Base-by-base conservation (phyloP, 1,140 invertebrate genomes). In the Coptotermes formosanus region DNA sequence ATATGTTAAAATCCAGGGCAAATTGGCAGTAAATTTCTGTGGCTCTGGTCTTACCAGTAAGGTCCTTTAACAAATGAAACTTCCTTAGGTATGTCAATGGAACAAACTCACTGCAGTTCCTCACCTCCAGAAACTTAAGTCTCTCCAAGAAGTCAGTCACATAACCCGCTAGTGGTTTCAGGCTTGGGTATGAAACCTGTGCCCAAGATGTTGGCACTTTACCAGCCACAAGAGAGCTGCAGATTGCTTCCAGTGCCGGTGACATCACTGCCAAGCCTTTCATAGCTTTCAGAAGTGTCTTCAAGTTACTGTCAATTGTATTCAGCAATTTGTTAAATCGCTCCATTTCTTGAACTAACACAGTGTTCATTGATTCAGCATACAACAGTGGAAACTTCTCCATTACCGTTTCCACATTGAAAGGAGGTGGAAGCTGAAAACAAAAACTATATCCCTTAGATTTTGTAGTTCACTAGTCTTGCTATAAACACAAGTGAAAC, bases 311-410 rank as follows among this genome's bases (percentile, higher is more conserved):
- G 69, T 92, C 92, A 1, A 97, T 94, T 89, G 94, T 82, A 23
- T 90, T 88, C 25, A 94, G 89, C 32, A 99, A 91, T 89, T 93
- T 95, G 89, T 98, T 97, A 89, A 97, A 98, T 45, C 97, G 91
- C 89, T 96, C 95, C 95, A 98, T 96, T 93, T 99, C 98, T 92
- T 98, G 97, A 43, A 97, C 93, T 25, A 99, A 92, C 30, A 99
- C 97, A 0, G 97, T 98, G 89, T 98, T 99, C 97, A 98, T 98
- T 1, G 97, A 98, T 92, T 98, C 96, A 83, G 93, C 93, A 89
- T 98, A 98, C 82, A 94, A 93, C 0, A 97, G 95, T 0, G 97
- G 97, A 91, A 94, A 98, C 88, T 94, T 94, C 87, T 92, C 91
- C 88, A 94, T 91, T 0, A 94, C 94, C 38, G 89, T 90, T 90